Base-by-base conservation (phyloP, 1,140 invertebrate genomes). In the Drosophila repletoides region DNA sequence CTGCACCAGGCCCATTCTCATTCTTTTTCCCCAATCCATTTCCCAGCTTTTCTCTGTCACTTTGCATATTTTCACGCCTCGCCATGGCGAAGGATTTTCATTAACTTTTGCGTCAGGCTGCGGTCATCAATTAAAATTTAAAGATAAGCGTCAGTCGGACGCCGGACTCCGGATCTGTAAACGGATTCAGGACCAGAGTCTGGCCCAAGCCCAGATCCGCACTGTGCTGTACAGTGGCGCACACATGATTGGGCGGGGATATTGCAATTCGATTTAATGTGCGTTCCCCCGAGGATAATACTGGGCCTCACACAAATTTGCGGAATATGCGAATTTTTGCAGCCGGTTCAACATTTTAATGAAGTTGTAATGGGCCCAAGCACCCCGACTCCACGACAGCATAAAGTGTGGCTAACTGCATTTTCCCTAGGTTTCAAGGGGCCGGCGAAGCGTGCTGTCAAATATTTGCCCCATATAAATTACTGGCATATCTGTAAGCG, bases 391-490 rank as follows among this genome's bases (percentile, higher is more conserved):
- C n/a, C n/a, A n/a, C n/a, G n/a, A n/a, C 3, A 22, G 36, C 14
- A 41, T 29, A 28, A 28, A 45, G 55, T 41, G 36, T 75, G 72
- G 52, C 68, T 56, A 72, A 60, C 58, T 73, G 63, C 77, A 76
- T 22, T 49, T 51, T 22, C 52, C 33, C 7, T 7, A 2, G 3
- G 17, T 29, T n/a, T 19, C 5, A 19, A 19, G 38, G 19, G n/a
- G 9, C 21, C 5, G 33, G 6, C 22, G 22, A 19, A 12, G 49
- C 38, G 80, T 56, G 55, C 64, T 63, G 49, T 60, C 74, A 83
- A 83, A 83, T 83, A 83, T 83, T 84, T 83, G 58, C 65, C n/a
- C 70, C 65, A 83, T 84, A 77, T 84, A 83, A 83, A 83, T 83
- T 83, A 74, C 79, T 79, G 55, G 69, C 73, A 84, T 83, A 73